phyloP scores from a whole-genome alignment of 2,888 invertebrate genomes.

The Lithophane socia region DNA sequence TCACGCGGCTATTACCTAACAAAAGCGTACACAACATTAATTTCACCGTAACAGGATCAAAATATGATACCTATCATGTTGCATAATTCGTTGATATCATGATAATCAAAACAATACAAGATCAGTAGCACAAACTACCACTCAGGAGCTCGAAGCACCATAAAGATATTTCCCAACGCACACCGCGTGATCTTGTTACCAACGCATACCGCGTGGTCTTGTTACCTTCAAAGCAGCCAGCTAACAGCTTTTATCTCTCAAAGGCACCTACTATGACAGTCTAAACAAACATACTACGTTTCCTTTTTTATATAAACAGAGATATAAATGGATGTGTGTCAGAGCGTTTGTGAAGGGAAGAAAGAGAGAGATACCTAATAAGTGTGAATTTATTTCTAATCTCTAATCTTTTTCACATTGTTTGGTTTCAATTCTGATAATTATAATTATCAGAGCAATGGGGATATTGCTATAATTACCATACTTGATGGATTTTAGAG shows the following conservation, averaged over 20 bases:
- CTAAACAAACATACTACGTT: conserved; percentile 64
- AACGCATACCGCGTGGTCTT: conserved; percentile 41
- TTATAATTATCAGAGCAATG: background rate
- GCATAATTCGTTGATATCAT: background rate
- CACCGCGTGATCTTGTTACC: conserved; percentile 53
- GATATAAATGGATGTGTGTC: conserved; percentile 58
- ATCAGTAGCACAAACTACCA: conserved; percentile 16
- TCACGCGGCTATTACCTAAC: too few relatives aligned
- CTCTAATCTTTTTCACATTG: background rate
- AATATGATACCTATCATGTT: background rate
- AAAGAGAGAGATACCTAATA: background rate
- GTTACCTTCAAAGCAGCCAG: conserved; percentile 54
- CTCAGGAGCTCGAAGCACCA: conserved; percentile 27
- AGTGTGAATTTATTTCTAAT: background rate
- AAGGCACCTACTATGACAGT: conserved; percentile 54
- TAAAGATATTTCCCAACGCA: conserved; percentile 50
- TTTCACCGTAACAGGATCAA: background rate
- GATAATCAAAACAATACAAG: background rate
- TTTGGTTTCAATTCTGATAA: background rate
- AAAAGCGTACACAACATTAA: background rate
- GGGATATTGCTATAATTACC: background rate
- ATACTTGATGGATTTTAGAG: background rate
- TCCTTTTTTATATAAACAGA: conserved; percentile 63
- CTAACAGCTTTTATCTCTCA: conserved; percentile 62
- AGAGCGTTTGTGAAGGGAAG: conserved; percentile 15